Percentiles rank a stretch among this genome's conserved stretches.
phyloP scores from a whole-genome alignment of 2,888 invertebrate genomes.

The Lasioglossum pauxillum region DNA sequence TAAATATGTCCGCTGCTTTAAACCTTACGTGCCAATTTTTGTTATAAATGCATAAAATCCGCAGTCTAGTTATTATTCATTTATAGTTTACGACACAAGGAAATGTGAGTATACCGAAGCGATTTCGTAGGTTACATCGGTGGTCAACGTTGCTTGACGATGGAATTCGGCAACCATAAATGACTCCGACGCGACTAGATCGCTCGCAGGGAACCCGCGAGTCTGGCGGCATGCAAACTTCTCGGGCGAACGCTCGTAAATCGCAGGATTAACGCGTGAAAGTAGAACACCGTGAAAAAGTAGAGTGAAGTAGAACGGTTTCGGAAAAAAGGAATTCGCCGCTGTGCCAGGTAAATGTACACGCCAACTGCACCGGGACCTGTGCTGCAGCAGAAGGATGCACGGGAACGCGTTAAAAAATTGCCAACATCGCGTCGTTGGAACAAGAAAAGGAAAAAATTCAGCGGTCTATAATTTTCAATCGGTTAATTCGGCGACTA shows the following conservation, averaged over 20 bases:
- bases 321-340: constrained; percentile 36
- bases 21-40: no score
- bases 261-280: constrained; percentile 52
- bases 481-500: background rate
- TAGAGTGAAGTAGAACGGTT: constrained; percentile 44
- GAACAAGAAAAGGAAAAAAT: background rate
- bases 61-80: no score
- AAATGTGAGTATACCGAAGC: no score
- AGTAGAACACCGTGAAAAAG: constrained; percentile 43
- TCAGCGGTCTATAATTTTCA: background rate
- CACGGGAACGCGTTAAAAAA: background rate
- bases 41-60: no score
- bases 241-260: constrained; percentile 41
- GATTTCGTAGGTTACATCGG: no score
- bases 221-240: constrained; percentile 9
- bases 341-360: constrained; percentile 28
- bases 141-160: no score
- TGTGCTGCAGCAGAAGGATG: background rate
- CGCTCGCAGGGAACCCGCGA: background rate
- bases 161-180: background rate
- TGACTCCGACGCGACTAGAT: background rate
- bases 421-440: background rate
- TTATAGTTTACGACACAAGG: no score
- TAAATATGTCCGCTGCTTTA: no score
- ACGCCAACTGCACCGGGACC: background rate